Evolutionary conservation across 2,113 vertebrate species (phyloP).

Genomic region (Oncorhynchus masou): DNA sequence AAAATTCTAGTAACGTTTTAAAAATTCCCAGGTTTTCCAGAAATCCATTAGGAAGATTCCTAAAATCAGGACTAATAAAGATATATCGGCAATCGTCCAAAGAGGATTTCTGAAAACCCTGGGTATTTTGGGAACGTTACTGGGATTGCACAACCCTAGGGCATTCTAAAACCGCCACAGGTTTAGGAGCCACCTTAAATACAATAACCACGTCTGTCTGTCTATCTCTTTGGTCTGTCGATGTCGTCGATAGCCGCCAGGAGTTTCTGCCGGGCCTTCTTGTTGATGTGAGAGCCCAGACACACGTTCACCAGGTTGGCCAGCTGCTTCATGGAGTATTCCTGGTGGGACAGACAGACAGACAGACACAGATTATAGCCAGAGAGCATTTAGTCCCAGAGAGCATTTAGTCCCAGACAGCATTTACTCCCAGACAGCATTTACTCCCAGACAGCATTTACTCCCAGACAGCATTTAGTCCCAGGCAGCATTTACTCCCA

Average conservation of each 20-base stretch:
- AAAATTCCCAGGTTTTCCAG: no score
- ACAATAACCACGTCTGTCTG: background rate
- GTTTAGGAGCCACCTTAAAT: background rate
- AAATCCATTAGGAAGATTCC: no score
- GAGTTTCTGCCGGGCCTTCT: conserved; percentile 95
- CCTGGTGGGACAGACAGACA: conserved; percentile 68
- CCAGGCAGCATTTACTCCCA: no score
- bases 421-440: no score
- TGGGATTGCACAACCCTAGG: background rate
- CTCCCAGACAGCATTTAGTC: no score
- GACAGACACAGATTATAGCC: background rate
- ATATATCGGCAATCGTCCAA: no score
- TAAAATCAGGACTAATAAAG: no score
- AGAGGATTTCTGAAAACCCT: no score
- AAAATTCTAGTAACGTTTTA: no score
- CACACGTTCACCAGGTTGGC: conserved; percentile 96
- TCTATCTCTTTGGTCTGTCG: conserved; percentile 94
- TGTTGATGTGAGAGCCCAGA: conserved; percentile 97
- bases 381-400: background rate
- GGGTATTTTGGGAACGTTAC: background rate
- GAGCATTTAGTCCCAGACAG: no score
- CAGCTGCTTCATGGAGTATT: conserved; percentile 97
- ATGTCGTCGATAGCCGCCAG: conserved; percentile 93
- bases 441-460: no score
- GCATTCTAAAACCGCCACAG: no score